Percentiles rank a stretch among this genome's conserved stretches.
phyloP scores from a whole-genome alignment of 2,113 vertebrate species.

The Thinocorus orbignyianus region DNA sequence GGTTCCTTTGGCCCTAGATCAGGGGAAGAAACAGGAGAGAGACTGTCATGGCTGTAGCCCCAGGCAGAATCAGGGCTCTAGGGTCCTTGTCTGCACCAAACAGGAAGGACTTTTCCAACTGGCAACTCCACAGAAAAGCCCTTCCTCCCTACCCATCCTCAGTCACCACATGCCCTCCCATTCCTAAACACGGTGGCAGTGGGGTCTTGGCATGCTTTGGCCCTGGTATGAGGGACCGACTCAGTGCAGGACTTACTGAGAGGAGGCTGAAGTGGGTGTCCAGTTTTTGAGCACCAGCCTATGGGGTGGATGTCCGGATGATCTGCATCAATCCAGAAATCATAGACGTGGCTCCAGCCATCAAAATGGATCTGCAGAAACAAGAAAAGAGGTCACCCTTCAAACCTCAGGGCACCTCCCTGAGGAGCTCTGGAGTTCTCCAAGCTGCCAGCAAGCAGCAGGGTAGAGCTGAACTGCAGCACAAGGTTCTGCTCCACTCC shows the following conservation, averaged over 20 bases:
- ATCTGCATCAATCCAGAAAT: constrained; percentile 96
- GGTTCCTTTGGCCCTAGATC: constrained; percentile 83
- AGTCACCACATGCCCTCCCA: neutral
- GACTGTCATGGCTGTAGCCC: neutral
- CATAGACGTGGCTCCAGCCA: constrained; percentile 93
- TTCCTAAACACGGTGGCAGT: neutral
- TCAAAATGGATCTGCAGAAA: constrained; percentile 90
- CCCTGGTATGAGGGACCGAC: neutral
- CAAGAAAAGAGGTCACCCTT: neutral
- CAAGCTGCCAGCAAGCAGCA: neutral
- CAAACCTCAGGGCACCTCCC: neutral
- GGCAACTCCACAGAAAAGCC: neutral
- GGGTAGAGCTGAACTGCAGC: neutral
- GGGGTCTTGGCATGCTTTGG: accelerated
- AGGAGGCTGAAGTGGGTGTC: constrained; percentile 89
- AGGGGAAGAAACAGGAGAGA: neutral
- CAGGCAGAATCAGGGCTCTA: neutral
- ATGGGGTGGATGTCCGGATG: constrained; percentile 93
- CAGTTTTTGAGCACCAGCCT: constrained; percentile 93
- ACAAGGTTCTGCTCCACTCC: neutral
- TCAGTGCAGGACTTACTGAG: constrained; percentile 72
- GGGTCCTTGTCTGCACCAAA: neutral
- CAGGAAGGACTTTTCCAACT: neutral
- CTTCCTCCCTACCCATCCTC: neutral
- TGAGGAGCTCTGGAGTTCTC: neutral